These are phyloP conservation scores for Melolontha melolontha DNA, from an alignment of 2,888 invertebrate species.

Conservation along the genomic window DNA sequence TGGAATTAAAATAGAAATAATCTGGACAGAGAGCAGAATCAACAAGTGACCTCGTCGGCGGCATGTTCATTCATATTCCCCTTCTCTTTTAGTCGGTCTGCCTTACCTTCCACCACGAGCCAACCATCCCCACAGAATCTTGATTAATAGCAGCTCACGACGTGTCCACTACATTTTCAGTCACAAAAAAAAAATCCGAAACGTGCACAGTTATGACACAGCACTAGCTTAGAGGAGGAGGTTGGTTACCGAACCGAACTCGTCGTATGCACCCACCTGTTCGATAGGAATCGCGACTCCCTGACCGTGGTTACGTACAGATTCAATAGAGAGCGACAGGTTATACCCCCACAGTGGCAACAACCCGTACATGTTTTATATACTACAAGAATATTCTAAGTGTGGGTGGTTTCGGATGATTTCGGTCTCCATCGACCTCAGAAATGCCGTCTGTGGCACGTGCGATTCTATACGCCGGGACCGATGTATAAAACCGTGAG, in stretches of 20 bases:
- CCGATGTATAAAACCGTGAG: conserved; percentile 31
- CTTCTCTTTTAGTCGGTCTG: conserved; percentile 41
- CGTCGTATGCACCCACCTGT: conserved; percentile 46
- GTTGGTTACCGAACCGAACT: conserved; percentile 3
- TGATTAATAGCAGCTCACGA: conserved; percentile 43
- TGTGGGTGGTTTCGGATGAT: conserved; percentile 50
- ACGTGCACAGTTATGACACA: conserved; percentile 27
- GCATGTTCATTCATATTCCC: conserved; percentile 44
- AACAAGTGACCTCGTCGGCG: conserved; percentile 51
- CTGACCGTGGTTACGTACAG: conserved; percentile 47
- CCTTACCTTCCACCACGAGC: conserved; percentile 46
- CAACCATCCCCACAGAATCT: conserved; percentile 48
- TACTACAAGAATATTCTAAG: conserved; percentile 48
- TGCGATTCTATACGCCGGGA: conserved; percentile 43
- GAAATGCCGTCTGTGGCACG: conserved; percentile 44
- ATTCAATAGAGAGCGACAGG: conserved; percentile 46
- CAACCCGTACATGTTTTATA: conserved; percentile 51
- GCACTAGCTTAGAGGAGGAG: conserved; percentile 15
- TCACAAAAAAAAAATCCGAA: conserved; percentile 36
- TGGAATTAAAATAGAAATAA: neutral
- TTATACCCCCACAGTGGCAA: conserved; percentile 49
- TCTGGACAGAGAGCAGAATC: conserved; percentile 45
- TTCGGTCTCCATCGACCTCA: conserved; percentile 46
- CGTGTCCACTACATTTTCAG: conserved; percentile 35
- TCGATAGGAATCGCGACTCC: conserved; percentile 47